Evolutionary conservation across 1,140 invertebrate species (phyloP).

Genomic region (Drosophila nigromelanica): DNA sequence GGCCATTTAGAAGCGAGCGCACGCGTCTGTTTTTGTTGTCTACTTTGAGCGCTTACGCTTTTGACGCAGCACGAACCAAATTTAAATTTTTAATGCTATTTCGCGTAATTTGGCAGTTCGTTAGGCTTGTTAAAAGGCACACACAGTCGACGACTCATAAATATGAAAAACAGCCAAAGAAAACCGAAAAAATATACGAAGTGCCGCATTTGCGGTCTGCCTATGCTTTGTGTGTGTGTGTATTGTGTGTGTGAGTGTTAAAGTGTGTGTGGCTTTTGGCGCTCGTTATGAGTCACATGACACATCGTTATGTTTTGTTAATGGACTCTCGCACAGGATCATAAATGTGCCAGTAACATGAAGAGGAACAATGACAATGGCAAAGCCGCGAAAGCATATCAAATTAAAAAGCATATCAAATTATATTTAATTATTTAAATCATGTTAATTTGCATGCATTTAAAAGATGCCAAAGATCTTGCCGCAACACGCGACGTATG

Average conservation of each 20-base stretch:
- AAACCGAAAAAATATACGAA: constrained; percentile 36
- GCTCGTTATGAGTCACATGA: constrained; percentile 67
- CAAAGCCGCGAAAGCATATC: constrained; percentile 64
- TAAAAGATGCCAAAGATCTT: constrained; percentile 52
- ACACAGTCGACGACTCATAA: constrained; percentile 56
- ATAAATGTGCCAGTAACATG: constrained; percentile 39
- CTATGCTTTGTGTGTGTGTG: constrained; percentile 14
- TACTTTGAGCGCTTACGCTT: constrained; percentile 66
- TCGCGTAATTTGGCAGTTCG: constrained; percentile 80
- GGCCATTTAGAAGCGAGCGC: constrained; percentile 49
- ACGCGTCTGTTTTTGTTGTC: constrained; percentile 42
- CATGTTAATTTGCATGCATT: constrained; percentile 73
- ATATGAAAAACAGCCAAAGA: constrained; percentile 62
- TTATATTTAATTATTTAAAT: constrained; percentile 80
- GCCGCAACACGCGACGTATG: constrained; percentile 8
- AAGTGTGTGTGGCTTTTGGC: constrained; percentile 23
- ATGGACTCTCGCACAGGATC: constrained; percentile 60
- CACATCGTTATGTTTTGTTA: constrained; percentile 81
- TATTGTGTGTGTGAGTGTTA: neutral
- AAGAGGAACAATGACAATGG: constrained; percentile 24
- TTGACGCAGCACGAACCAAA: constrained; percentile 59
- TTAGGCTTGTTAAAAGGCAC: constrained; percentile 71
- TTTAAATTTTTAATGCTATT: constrained; percentile 82
- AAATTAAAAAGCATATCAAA: constrained; percentile 77
- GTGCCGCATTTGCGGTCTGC: constrained; percentile 63